Evolutionary conservation across 1,140 invertebrate species (phyloP).

Genomic region (Leptoteleia sp.): DNA sequence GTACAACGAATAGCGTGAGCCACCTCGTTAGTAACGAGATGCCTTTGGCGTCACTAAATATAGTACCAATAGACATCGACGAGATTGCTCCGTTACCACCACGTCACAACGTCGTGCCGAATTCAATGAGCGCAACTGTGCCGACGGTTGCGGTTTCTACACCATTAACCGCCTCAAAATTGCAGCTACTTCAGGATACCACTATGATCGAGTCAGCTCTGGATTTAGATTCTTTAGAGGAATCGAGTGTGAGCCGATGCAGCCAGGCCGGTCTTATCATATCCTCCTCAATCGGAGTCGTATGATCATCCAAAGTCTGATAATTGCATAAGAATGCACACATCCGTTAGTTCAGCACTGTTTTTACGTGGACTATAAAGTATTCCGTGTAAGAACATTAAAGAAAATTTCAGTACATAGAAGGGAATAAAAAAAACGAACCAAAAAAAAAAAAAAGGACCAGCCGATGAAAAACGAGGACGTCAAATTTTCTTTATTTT

Average conservation of each 20-base stretch:
- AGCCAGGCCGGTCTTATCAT: constrained; percentile 83
- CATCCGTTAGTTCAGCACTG: not conserved
- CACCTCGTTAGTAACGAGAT: constrained; percentile 85
- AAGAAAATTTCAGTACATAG: too few species aligned
- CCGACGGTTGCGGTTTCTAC: constrained; percentile 74
- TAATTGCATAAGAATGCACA: constrained; percentile 5
- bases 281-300: constrained; percentile 75
- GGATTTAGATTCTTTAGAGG: constrained; percentile 90
- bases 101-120: constrained; percentile 73
- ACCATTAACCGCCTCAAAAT: constrained; percentile 83
- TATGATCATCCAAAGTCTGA: constrained; percentile 54
- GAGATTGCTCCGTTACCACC: constrained; percentile 77
- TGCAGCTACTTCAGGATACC: constrained; percentile 88
- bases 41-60: constrained; percentile 82
- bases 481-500: too few species aligned
- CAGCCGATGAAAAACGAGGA: too few species aligned
- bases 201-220: constrained; percentile 93
- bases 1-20: constrained; percentile 85
- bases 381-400: too few species aligned
- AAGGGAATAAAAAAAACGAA: too few species aligned
- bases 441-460: too few species aligned
- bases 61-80: constrained; percentile 79
- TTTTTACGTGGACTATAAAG: too few species aligned
- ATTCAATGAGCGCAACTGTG: constrained; percentile 72
- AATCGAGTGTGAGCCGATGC: constrained; percentile 82